Base-by-base conservation (phyloP, 2,113 vertebrate species). In the Colinus virginianus region DNA sequence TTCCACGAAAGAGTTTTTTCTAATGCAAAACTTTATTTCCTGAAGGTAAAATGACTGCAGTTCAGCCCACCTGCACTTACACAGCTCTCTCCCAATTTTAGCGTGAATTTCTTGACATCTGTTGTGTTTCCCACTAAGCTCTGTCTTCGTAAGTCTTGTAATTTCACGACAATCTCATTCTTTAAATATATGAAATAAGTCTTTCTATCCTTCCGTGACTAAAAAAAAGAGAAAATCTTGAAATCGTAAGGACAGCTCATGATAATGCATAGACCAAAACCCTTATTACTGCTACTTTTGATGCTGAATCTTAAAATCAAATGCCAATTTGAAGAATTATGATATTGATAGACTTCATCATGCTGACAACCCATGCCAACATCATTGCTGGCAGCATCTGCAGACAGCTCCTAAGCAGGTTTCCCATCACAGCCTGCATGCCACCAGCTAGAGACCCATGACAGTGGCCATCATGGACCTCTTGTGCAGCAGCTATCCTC, bases 241-340 rank as follows among this genome's bases (percentile, higher is more conserved):
- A 83, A 59, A 84, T 63, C 19, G 9, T 58, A 48, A 76, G 68
- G 45, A 40, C 36, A 66, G 13, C 0, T 0, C 55, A 78, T 7
- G 19, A 42, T 75, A 62, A 48, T 0, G 1, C 0, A 0, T 76
- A 62, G 42, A 70, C 32, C 1, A 4, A 83, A 74, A 3, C 1
- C 6, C 15, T 19, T 56, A 17, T 32, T 88, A 59, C 38, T 58
- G 16, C 7, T 66, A 1, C 49, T 12, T 82, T 55, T 70, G 36
- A 34, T 23, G 18, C 9, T 53, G 36, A 45, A 51, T 84, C 56
- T 82, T 68, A 78, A 93, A 88, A 84, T 56, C 25, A 68, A 78
- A 40, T 45, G 11, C 11, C 42, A n/a, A 40, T 79, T 49, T 69
- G 26, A 87, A 14, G 18, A 68, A 56, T 71, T 43, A 28, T 7